These are phyloP conservation scores for Pelmatolapia mariae DNA, from an alignment of 2,113 vertebrate genomes.

Conservation along the genomic window DNA sequence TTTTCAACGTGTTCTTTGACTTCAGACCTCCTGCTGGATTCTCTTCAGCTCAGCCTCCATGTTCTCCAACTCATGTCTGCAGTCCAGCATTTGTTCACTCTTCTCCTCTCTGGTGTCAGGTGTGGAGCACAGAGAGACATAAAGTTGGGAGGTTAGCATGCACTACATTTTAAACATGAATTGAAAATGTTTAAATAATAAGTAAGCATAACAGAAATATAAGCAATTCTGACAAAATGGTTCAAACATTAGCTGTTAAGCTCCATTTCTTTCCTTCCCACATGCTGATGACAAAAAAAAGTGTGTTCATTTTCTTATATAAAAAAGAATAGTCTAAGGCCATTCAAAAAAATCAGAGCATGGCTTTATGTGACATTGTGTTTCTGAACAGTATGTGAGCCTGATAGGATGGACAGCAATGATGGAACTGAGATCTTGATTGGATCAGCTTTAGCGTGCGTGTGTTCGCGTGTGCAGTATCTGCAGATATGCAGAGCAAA, in stretches of 20 bases:
- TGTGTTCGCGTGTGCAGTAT: neutral
- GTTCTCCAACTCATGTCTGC: slow-evolving; percentile 90
- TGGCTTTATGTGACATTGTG: slow-evolving; percentile 3
- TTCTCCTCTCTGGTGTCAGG: slow-evolving; percentile 85
- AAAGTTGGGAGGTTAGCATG: neutral
- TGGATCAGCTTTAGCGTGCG: slow-evolving; percentile 17
- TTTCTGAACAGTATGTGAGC: slow-evolving; percentile 5
- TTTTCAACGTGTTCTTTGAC: neutral
- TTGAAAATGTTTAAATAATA: neutral
- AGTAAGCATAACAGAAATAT: accelerated
- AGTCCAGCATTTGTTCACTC: slow-evolving; percentile 92
- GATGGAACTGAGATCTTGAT: neutral
- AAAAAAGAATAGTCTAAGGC: neutral
- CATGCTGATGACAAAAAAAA: neutral
- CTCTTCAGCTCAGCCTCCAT: slow-evolving; percentile 88
- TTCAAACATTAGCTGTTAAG: neutral
- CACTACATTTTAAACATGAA: neutral
- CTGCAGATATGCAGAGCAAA: slow-evolving; percentile 20
- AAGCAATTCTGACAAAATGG: neutral
- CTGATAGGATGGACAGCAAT: neutral
- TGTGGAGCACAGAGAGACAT: neutral
- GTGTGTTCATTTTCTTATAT: neutral
- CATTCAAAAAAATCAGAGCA: neutral
- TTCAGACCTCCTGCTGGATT: slow-evolving; percentile 89
- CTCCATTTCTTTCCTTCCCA: accelerated